phyloP scores from a whole-genome alignment of 1,140 invertebrate species.

The Diabrotica virgifera region DNA sequence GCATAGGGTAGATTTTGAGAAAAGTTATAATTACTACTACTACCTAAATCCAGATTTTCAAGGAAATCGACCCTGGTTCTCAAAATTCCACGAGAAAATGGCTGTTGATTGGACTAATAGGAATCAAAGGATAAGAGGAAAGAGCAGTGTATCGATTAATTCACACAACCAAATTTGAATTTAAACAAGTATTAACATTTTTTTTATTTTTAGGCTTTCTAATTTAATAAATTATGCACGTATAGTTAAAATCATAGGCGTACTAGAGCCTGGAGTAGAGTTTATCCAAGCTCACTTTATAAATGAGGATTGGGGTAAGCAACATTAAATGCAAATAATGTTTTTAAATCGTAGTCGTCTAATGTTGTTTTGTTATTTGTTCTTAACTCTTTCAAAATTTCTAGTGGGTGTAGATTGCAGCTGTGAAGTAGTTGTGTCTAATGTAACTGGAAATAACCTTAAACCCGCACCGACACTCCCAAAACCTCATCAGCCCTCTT shows the following conservation, averaged over 20 bases:
- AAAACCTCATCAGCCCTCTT: background rate
- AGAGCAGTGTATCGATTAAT: too few relatives aligned
- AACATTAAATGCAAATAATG: too few relatives aligned
- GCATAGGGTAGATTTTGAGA: too few relatives aligned
- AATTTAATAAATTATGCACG: slow-evolving; percentile 33
- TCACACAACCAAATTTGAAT: too few relatives aligned
- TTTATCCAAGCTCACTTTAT: slow-evolving; percentile 35
- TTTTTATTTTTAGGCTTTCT: slow-evolving; percentile 31
- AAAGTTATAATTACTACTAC: too few relatives aligned
- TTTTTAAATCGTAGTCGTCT: too few relatives aligned
- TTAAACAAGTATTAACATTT: background rate
- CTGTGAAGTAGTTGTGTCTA: slow-evolving; percentile 13
- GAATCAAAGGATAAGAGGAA: too few relatives aligned
- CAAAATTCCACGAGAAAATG: too few relatives aligned
- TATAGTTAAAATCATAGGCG: slow-evolving; percentile 24
- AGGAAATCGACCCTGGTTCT: too few relatives aligned
- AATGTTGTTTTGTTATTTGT: background rate
- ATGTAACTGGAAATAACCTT: background rate
- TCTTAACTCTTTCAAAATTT: slow-evolving; percentile 12
- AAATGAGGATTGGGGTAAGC: slow-evolving; percentile 40
- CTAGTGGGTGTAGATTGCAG: slow-evolving; percentile 31
- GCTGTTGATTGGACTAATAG: too few relatives aligned
- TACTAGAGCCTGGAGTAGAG: slow-evolving; percentile 14
- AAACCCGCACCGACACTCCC: too few relatives aligned
- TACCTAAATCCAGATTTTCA: too few relatives aligned